Percentiles rank a stretch among this genome's conserved stretches.
Evolutionary conservation across 2,113 vertebrate genomes (phyloP).

Genomic region (Heterotis niloticus): DNA sequence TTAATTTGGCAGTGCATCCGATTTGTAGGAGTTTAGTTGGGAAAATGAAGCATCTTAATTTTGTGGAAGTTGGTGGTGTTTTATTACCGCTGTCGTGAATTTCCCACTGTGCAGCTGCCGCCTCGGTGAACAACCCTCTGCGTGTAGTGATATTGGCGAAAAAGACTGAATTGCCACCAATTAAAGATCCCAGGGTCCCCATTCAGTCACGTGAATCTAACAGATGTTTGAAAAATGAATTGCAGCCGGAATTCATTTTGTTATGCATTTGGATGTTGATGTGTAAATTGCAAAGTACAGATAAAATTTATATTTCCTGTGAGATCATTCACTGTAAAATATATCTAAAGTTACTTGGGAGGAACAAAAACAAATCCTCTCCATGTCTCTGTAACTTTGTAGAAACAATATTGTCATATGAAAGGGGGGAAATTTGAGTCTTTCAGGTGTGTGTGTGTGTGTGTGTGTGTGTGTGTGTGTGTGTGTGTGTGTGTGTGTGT

Average conservation of each 20-base stretch:
- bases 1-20: background rate
- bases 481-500: no score
- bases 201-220: background rate
- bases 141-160: background rate
- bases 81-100: background rate
- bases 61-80: background rate
- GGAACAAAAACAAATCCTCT: background rate
- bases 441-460: background rate
- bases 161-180: background rate
- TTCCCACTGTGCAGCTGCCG: background rate
- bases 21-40: background rate
- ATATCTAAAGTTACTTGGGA: background rate
- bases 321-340: background rate
- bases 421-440: background rate
- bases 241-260: constrained; percentile 1
- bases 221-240: background rate
- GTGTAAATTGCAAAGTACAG: background rate
- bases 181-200: background rate
- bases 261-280: constrained; percentile 3
- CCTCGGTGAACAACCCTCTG: no score
- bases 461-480: no score
- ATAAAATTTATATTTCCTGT: background rate
- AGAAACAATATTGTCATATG: background rate
- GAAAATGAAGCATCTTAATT: background rate
- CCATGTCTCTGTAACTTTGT: background rate